phyloP scores from a whole-genome alignment of 2,797 vertebrate species.

The Cynodonichthys magdalenae region DNA sequence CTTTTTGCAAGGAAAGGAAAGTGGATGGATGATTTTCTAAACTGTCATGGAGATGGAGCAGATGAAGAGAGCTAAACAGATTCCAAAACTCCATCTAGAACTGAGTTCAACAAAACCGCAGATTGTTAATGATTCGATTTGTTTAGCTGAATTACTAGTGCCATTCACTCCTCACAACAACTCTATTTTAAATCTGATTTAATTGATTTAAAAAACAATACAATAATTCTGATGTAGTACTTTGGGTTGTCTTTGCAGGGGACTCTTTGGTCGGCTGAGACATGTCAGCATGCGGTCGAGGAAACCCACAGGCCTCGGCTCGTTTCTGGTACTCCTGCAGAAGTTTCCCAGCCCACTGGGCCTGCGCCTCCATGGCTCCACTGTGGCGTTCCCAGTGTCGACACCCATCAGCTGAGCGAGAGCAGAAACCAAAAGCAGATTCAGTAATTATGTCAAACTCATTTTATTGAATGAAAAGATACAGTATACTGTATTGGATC shows the following conservation, averaged over 20 bases:
- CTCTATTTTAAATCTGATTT: not conserved
- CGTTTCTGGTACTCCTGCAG: constrained; percentile 89
- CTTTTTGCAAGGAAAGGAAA: not conserved
- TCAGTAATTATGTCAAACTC: not conserved
- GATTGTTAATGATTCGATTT: not conserved
- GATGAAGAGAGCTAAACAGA: not conserved
- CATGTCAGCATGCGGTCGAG: constrained; percentile 64
- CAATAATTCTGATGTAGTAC: constrained; percentile 29
- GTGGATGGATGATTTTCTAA: not conserved
- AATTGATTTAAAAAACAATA: not conserved
- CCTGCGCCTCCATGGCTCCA: constrained; percentile 90
- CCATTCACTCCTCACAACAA: not conserved
- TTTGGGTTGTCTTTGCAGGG: constrained; percentile 70
- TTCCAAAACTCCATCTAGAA: not conserved
- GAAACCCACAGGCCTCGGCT: constrained; percentile 79
- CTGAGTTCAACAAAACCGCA: too few species aligned
- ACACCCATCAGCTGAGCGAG: constrained; percentile 86
- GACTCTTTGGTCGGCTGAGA: constrained; percentile 69
- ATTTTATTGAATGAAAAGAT: not conserved
- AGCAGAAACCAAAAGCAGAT: constrained; percentile 20
- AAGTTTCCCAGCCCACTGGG: constrained; percentile 89
- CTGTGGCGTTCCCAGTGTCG: constrained; percentile 93
- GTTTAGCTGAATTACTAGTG: not conserved
- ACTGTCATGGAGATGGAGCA: not conserved
- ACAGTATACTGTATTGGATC: too few species aligned